Base-by-base conservation (phyloP, 1,140 invertebrate genomes). In the Bombus terrestris region DNA sequence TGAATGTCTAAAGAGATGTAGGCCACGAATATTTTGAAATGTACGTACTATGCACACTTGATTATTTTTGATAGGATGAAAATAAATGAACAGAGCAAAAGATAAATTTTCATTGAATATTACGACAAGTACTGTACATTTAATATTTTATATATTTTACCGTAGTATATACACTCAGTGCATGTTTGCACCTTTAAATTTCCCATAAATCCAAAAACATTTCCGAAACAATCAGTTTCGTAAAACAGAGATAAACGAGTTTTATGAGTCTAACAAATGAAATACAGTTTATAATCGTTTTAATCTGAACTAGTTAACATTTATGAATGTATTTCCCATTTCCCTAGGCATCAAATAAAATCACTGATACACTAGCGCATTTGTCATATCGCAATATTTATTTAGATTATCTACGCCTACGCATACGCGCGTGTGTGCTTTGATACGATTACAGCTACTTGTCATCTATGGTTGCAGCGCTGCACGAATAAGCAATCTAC, bases 401-500 rank as follows among this genome's bases (percentile, higher is more conserved):
- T 77, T 83, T 74, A 68, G 62, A 88, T 85, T 81, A 81, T 81
- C 66, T 28, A 72, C 32, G 25, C 62, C 66, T 28, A 72, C 32
- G 25, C 62, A 57, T 47, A 79, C 64, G 18, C 35, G 57, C 32
- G 35, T 35, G 47, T 28, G 39, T 35, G 22, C 25, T 39, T 37
- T n/a, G 75, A 78, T 78, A 71, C 74, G 75, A 83, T 78, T 77
- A 78, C 37, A 83, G 81, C 62, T 83, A 83, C 82, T 83, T 71
- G 82, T 66, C 64, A 64, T 69, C 41, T 39, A 83, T 64, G 47
- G 35, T 72, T 41, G 66, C 68, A 25, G 35, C 28, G 18, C 47
- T 53, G 47, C 18, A 22, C 47, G 76, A 78, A 84, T 72, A 62
- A 83, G 88, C 89, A 93, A 91, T 92, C 89, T 91, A 91, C 89